Conservation (phyloP, 2,888 invertebrate genomes). For the Limenitis camilla region DNA sequence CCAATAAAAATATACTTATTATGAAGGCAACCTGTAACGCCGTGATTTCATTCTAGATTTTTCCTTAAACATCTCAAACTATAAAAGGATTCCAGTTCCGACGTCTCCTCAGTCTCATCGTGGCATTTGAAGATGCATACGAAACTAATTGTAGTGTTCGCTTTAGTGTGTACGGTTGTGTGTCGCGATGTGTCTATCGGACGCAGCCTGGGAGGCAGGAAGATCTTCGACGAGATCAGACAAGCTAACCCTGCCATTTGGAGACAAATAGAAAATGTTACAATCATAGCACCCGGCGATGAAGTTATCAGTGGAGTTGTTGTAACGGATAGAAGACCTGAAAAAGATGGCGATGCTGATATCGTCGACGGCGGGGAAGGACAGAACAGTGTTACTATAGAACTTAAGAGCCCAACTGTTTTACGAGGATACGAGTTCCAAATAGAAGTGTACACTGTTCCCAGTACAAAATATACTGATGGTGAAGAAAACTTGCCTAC, state of each 20-base stretch:
- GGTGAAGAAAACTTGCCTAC: slow-evolving; percentile 12
- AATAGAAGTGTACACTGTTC: slow-evolving; percentile 44
- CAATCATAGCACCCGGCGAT: slow-evolving; percentile 40
- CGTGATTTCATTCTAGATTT: slow-evolving; percentile 44
- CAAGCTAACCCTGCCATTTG: slow-evolving; percentile 56
- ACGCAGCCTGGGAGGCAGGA: slow-evolving; percentile 34
- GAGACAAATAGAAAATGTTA: slow-evolving; percentile 45
- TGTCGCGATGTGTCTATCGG: slow-evolving; percentile 47
- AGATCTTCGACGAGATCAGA: slow-evolving; percentile 46
- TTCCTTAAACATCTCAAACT: slow-evolving; percentile 46
- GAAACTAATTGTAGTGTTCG: slow-evolving; percentile 31
- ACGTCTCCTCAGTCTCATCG: slow-evolving; percentile 37
- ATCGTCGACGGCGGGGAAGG: slow-evolving; percentile 56
- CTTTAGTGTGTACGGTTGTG: slow-evolving; percentile 34
- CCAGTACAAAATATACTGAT: slow-evolving; percentile 19
- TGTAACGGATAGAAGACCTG: slow-evolving; percentile 49
- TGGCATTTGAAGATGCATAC: slow-evolving; percentile 38
- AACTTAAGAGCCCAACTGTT: slow-evolving; percentile 56
- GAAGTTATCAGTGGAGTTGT: slow-evolving; percentile 49
- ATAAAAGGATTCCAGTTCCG: slow-evolving; percentile 42
- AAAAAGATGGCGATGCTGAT: slow-evolving; percentile 55
- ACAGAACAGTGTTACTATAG: slow-evolving; percentile 50
- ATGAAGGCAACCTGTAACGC: slow-evolving; percentile 37
- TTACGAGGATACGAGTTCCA: slow-evolving; percentile 56
- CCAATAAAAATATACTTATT: slow-evolving; percentile 44